phyloP scores from a whole-genome alignment of 1,140 invertebrate species.

The Diachasma alloeum region DNA sequence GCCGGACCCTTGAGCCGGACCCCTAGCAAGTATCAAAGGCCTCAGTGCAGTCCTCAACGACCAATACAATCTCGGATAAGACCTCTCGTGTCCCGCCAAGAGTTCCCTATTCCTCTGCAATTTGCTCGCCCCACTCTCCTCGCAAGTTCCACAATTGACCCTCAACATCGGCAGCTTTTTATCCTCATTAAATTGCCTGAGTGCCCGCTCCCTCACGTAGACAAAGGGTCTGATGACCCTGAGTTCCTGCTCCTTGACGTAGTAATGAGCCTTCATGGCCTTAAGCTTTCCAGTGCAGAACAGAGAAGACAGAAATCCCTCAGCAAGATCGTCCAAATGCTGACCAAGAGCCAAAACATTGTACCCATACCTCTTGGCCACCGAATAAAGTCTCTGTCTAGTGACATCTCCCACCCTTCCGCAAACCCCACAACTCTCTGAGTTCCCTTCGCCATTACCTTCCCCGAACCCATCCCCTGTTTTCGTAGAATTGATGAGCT shows the following conservation, averaged over 20 bases:
- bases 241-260: conserved; percentile 78
- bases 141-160: conserved; percentile 71
- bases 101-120: conserved; percentile 75
- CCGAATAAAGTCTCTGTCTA: conserved; percentile 77
- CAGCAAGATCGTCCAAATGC: conserved; percentile 85
- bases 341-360: conserved; percentile 88
- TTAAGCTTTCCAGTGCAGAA: conserved; percentile 82
- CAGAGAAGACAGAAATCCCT: conserved; percentile 83
- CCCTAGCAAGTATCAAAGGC: conserved; percentile 69
- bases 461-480: conserved; percentile 40
- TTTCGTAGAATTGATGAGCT: conserved; percentile 69
- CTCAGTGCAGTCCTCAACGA: conserved; percentile 75
- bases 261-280: conserved; percentile 86
- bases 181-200: conserved; percentile 75
- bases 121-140: conserved; percentile 71
- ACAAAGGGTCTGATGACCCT: conserved; percentile 88
- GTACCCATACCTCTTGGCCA: conserved; percentile 79
- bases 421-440: conserved; percentile 72
- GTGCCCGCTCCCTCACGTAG: conserved; percentile 81
- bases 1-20: conserved; percentile 31
- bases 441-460: not conserved
- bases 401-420: conserved; percentile 22
- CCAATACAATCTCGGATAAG: conserved; percentile 76
- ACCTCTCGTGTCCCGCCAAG: conserved; percentile 78
- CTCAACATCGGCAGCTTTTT: conserved; percentile 74